These are phyloP conservation scores for Torymus aiolomorphi DNA, from an alignment of 2,888 invertebrate species.

Conservation along the genomic window DNA sequence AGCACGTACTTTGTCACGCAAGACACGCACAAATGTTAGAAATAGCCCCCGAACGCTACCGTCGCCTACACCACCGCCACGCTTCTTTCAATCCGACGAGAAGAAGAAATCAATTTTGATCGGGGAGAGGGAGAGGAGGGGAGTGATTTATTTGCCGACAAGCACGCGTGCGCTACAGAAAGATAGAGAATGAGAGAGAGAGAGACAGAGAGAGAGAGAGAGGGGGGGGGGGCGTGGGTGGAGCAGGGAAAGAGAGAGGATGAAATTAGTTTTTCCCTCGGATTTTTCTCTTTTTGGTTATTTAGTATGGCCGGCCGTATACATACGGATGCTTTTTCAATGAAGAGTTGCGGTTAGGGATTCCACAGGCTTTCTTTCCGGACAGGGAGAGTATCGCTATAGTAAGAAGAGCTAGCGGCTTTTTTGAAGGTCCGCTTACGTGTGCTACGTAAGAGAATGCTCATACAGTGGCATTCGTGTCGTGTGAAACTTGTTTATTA, in stretches of 20 bases:
- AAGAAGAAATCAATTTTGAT: constrained; percentile 53
- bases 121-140: not conserved
- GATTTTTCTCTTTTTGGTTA: constrained; percentile 4
- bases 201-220: too few species aligned
- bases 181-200: not conserved
- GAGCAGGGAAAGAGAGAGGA: constrained; percentile 10
- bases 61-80: not conserved
- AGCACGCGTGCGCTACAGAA: not conserved
- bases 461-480: too few species aligned
- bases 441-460: too few species aligned
- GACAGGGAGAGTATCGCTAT: too few species aligned
- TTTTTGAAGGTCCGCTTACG: too few species aligned
- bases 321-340: too few species aligned
- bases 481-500: too few species aligned
- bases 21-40: constrained; percentile 56
- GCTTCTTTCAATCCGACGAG: constrained; percentile 48
- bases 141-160: constrained; percentile 35
- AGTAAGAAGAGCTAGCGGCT: too few species aligned
- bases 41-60: constrained; percentile 23
- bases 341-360: too few species aligned
- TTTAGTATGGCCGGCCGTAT: not conserved
- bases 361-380: too few species aligned
- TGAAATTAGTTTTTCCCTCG: not conserved
- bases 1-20: constrained; percentile 52
- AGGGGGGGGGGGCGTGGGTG: not conserved